Conservation (phyloP, 2,797 vertebrate genomes). For the Lacerta bilineata region DNA sequence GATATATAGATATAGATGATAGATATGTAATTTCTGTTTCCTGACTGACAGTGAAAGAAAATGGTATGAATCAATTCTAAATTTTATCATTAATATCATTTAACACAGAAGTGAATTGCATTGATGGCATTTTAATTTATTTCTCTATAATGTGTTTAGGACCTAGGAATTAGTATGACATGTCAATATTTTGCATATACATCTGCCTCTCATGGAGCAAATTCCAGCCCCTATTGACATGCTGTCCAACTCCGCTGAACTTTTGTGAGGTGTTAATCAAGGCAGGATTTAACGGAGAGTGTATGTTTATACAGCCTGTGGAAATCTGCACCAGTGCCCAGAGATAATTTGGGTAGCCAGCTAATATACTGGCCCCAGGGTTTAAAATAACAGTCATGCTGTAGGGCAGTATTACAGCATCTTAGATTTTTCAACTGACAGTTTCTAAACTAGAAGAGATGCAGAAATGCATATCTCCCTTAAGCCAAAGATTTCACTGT, state of each 20-base stretch:
- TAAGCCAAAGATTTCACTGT: slow-evolving; percentile 20
- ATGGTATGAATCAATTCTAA: not conserved
- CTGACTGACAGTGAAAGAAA: not conserved
- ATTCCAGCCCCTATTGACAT: not conserved
- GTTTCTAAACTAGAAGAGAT: slow-evolving; percentile 41
- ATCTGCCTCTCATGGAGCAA: slow-evolving; percentile 22
- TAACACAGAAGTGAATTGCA: not conserved
- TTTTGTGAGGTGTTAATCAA: slow-evolving; percentile 22
- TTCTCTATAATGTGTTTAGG: not conserved
- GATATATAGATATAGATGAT: no score
- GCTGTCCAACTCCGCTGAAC: not conserved
- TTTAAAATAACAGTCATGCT: slow-evolving; percentile 35
- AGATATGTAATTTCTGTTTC: not conserved
- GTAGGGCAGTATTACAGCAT: not conserved
- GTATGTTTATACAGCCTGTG: slow-evolving; percentile 38
- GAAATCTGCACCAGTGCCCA: not conserved
- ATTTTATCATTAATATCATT: not conserved
- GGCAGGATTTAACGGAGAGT: slow-evolving; percentile 42
- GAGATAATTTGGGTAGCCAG: slow-evolving; percentile 15
- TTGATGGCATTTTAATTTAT: not conserved
- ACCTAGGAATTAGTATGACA: not conserved
- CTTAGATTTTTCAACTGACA: not conserved
- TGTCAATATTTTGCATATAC: not conserved
- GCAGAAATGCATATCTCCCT: not conserved
- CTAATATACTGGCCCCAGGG: not conserved